These are phyloP conservation scores for Scopus umbretta DNA, from an alignment of 2,113 vertebrate genomes.

Conservation along the genomic window DNA sequence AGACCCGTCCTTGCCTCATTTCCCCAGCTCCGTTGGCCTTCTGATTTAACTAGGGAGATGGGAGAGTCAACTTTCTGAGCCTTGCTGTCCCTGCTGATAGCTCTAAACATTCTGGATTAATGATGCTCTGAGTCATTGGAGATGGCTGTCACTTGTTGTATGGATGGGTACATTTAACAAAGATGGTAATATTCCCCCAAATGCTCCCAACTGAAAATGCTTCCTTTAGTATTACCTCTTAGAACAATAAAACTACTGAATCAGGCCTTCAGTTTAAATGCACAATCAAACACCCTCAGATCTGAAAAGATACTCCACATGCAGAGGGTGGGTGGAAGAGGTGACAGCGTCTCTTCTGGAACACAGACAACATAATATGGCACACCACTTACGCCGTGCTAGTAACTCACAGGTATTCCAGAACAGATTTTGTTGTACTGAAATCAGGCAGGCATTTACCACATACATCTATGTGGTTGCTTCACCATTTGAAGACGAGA, in stretches of 20 bases:
- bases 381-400: neutral
- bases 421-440: neutral
- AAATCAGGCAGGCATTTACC: neutral
- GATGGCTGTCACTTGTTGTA: neutral
- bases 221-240: neutral
- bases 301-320: neutral
- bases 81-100: neutral
- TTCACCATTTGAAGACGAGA: neutral
- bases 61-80: neutral
- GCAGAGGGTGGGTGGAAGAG: slow-evolving; percentile 15
- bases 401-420: neutral
- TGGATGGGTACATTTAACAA: neutral
- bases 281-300: neutral
- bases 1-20: neutral
- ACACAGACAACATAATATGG: neutral
- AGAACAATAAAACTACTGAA: neutral
- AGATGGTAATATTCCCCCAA: neutral
- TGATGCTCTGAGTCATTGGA: neutral
- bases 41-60: neutral
- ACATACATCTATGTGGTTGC: neutral
- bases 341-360: slow-evolving; percentile 11
- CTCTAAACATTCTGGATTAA: neutral
- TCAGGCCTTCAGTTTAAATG: neutral
- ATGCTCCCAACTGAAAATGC: neutral
- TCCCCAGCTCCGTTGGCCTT: neutral